Conservation (phyloP, 2,888 invertebrate species). For the Pasiphila rectangulata region DNA sequence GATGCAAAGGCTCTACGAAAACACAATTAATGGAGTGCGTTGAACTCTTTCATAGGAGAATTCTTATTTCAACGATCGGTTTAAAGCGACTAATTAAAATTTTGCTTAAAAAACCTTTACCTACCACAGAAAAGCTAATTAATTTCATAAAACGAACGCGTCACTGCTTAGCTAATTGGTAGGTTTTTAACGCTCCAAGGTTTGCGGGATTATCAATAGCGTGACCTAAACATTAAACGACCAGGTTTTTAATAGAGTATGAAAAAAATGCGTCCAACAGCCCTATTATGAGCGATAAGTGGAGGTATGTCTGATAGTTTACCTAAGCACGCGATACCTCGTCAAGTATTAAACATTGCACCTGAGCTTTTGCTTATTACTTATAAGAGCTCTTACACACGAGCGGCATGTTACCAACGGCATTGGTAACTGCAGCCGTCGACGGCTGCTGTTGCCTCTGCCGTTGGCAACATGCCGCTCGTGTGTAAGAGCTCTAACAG, state of each 20-base stretch:
- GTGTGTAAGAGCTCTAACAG: too few relatives aligned
- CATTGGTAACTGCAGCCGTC: too few relatives aligned
- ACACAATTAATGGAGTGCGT: slow-evolving; percentile 32
- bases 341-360: slow-evolving; percentile 24
- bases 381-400: too few relatives aligned
- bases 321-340: slow-evolving; percentile 38
- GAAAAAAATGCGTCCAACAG: slow-evolving; percentile 37
- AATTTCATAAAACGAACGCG: slow-evolving; percentile 13
- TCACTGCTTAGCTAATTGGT: slow-evolving; percentile 15
- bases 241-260: slow-evolving; percentile 31
- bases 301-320: slow-evolving; percentile 31
- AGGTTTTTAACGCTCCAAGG: slow-evolving; percentile 23
- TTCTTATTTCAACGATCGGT: slow-evolving; percentile 11
- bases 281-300: slow-evolving; percentile 33
- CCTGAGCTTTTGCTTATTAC: slow-evolving; percentile 30
- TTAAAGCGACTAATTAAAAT: slow-evolving; percentile 13
- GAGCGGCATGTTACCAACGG: too few relatives aligned
- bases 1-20: too few relatives aligned
- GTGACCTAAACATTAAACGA: slow-evolving; percentile 36
- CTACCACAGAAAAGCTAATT: slow-evolving; percentile 2
- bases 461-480: too few relatives aligned
- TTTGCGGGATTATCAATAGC: slow-evolving; percentile 33
- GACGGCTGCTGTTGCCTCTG: too few relatives aligned
- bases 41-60: slow-evolving; percentile 33
- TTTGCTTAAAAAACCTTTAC: slow-evolving; percentile 14